Evolutionary conservation across 2,113 vertebrate species (phyloP).

Genomic region (Talpa occidentalis): DNA sequence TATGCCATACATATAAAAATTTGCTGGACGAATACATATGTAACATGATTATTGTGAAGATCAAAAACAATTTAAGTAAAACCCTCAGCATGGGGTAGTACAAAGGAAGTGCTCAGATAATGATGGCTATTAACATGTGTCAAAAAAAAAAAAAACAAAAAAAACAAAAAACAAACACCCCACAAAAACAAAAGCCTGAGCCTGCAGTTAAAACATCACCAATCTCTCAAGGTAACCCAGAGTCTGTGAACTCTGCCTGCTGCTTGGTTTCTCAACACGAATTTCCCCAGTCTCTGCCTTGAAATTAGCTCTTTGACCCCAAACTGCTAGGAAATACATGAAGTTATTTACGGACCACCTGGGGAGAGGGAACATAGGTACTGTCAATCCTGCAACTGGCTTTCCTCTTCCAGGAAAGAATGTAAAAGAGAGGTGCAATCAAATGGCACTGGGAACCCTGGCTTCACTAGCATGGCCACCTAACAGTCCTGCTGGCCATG

Average conservation of each 20-base stretch:
- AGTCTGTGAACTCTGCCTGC: constrained; percentile 43
- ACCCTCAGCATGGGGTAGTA: neutral
- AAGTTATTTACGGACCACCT: constrained; percentile 26
- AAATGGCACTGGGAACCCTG: neutral
- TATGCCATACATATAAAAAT: neutral
- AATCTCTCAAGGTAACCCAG: neutral
- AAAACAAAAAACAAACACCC: no score
- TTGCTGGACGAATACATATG: neutral
- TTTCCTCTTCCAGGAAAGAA: neutral
- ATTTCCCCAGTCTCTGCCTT: constrained; percentile 50
- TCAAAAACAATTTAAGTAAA: constrained; percentile 46
- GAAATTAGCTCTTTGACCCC: constrained; percentile 66
- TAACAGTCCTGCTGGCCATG: constrained; percentile 16
- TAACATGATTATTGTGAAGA: neutral
- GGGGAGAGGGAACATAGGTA: constrained; percentile 29
- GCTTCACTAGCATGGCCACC: neutral
- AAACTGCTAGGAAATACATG: constrained; percentile 58
- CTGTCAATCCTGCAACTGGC: neutral
- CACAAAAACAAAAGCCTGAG: no score
- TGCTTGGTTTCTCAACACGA: constrained; percentile 38
- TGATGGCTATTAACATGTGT: neutral
- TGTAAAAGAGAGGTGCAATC: neutral
- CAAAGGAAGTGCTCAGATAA: constrained; percentile 32
- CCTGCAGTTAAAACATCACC: neutral
- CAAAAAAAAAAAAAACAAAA: neutral